phyloP scores from a whole-genome alignment of 2,888 invertebrate species.

The Cremastobaeus sp. region DNA sequence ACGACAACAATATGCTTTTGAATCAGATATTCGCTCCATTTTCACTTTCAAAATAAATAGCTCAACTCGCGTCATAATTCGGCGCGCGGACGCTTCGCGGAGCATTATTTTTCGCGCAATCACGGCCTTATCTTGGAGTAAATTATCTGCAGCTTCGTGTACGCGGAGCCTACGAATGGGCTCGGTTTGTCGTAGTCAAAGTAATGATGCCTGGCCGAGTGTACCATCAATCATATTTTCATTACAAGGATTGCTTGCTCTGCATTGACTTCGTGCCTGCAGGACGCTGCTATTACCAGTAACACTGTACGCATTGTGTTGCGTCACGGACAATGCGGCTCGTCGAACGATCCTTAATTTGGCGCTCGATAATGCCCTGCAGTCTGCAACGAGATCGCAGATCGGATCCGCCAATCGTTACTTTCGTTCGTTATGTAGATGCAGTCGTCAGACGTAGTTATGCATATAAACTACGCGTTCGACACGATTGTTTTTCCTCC shows the following conservation, averaged over 20 bases:
- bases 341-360: slow-evolving; percentile 53
- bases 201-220: slow-evolving; percentile 74
- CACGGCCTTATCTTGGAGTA: no score
- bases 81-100: neutral
- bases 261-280: slow-evolving; percentile 73
- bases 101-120: slow-evolving; percentile 24
- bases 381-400: slow-evolving; percentile 46
- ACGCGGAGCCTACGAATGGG: slow-evolving; percentile 33
- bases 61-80: neutral
- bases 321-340: slow-evolving; percentile 60
- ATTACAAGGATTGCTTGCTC: slow-evolving; percentile 76
- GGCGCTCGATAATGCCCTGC: slow-evolving; percentile 54
- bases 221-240: slow-evolving; percentile 78
- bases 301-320: slow-evolving; percentile 59
- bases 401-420: slow-evolving; percentile 55
- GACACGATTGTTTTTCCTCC: slow-evolving; percentile 13
- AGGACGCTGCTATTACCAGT: slow-evolving; percentile 72
- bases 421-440: slow-evolving; percentile 55
- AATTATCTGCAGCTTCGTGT: slow-evolving; percentile 35
- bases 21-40: slow-evolving; percentile 38
- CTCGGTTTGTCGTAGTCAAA: slow-evolving; percentile 58
- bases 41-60: slow-evolving; percentile 9
- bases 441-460: slow-evolving; percentile 11
- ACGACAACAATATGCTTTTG: slow-evolving; percentile 22
- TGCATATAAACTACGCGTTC: slow-evolving; percentile 1